Conservation (phyloP, 2,797 vertebrate genomes). For the Sebastes minor region DNA sequence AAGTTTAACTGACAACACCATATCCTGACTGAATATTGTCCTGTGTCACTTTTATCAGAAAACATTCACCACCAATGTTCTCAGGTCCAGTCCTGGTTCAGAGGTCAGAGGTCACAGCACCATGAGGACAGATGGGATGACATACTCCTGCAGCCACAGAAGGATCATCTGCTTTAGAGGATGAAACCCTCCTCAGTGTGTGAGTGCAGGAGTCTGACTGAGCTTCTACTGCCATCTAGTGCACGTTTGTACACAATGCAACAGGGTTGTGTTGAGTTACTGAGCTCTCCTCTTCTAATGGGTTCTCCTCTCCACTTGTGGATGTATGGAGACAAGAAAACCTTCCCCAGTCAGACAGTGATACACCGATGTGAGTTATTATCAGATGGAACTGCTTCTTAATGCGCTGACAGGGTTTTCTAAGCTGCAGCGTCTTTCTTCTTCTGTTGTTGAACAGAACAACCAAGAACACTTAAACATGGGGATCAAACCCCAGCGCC, state of each 20-base stretch:
- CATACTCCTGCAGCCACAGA: background rate
- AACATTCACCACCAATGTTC: no score
- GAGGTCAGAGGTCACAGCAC: background rate
- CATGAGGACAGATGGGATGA: background rate
- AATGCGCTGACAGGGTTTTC: no score
- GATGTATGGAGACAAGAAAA: no score
- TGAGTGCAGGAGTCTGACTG: background rate
- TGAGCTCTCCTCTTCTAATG: no score
- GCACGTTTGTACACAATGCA: background rate
- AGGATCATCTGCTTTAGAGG: background rate
- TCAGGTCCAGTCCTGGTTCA: no score
- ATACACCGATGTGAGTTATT: background rate
- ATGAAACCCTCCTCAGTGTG: background rate
- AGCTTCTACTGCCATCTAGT: constrained; percentile 29
- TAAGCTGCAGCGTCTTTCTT: background rate
- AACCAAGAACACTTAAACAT: background rate
- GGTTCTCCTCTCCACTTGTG: no score
- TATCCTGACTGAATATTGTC: background rate
- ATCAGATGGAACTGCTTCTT: background rate
- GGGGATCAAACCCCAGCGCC: background rate
- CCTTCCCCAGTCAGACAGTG: background rate
- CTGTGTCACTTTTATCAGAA: background rate
- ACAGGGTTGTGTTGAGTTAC: background rate
- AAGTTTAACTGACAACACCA: background rate
- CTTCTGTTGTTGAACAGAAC: background rate